Base-by-base conservation (phyloP, 2,888 invertebrate genomes). In the Sesamia inferens region DNA sequence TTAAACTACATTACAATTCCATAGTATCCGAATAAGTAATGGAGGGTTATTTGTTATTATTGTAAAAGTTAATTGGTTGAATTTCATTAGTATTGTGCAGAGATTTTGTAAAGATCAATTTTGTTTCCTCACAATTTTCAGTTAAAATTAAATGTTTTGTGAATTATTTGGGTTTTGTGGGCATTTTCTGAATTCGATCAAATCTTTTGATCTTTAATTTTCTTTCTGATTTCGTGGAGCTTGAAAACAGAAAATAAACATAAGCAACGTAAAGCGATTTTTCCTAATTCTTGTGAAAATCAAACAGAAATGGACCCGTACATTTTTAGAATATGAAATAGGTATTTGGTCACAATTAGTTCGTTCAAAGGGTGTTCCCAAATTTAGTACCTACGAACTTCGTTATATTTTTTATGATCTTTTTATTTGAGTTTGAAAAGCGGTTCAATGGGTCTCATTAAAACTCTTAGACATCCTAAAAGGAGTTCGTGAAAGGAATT, bases 341-440 rank as follows among this genome's bases (percentile, higher is more conserved):
- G 91, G 90, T 90, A 89, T 92, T 93, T 91, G 87, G 89, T 91
- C 89, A 92, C 92, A 93, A 94, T 94, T 93, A 94, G 89, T 86
- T 84, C 76, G 81, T 68, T 76, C 83, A 88, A 83, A 84, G 79
- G 74, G 74, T 87, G 70, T 55, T 84, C 73, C 74, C 54, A 73
- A 82, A 74, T 82, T 79, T 78, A 81, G 78, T 74, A 79, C 71
- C 85, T 69, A 76, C 79, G 85, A 92, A 92, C 89, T 92, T 90
- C 85, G 90, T 88, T 92, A 93, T 92, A 92, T 92, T 92, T 92
- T 93, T 93, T 92, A 92, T 93, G 91, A 93, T 91, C 92, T 92
- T 94, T 94, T 94, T 93, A 94, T 93, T 94, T 91, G 92, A 94
- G 90, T 94, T 94, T 89, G 91, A 87, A 91, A 93, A 93, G 91